Base-by-base conservation (phyloP, 2,797 vertebrate species). In the Sebastes nivosus region DNA sequence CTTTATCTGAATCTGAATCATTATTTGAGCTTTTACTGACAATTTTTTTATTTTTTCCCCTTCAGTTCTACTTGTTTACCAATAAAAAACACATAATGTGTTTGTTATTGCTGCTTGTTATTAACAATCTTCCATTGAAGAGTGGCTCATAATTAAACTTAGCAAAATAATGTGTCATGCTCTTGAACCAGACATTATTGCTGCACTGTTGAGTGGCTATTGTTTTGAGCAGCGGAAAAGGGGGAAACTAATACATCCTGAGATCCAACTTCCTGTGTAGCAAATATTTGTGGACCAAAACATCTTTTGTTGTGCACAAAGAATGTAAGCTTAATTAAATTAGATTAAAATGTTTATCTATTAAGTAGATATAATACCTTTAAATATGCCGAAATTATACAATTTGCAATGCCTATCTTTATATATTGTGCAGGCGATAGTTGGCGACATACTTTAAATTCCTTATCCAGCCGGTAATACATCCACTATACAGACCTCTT, bases 211-310 rank as follows among this genome's bases (percentile, higher is more conserved):
- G 79, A 87, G 81, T 65, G 24, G 59, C 85, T 89, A 95, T 96
- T 97, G 95, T 96, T 95, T 87, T 90, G 86, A 85, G 86, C 65
- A 81, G 77, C 94, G 95, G 95, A 95, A 96, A 91, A 92, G 90
- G 88, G 92, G 95, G 95, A 95, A 96, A 93, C 93, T 88, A 89
- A 93, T 94, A 96, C 95, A 95, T 96, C 96, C 96, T 96, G 96
- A 80, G 86, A 87, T 87, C 79, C 75, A 85, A 90, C 93, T 95
- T 97, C 96, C 96, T 96, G 94, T 64, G 77, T 22, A 64, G 80
- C 59, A 92, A 88, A 86, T 85, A 81, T 88, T 88, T 91, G 72
- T 78, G 59, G 70, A 73, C 64, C 54, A 46, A 73, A 86, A 75
- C 70, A 79, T 87, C 70, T 71, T 83, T 90, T 87, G 77, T 88